Conservation (phyloP, 2,888 invertebrate genomes). For the Lasioglossum zephyrum region DNA sequence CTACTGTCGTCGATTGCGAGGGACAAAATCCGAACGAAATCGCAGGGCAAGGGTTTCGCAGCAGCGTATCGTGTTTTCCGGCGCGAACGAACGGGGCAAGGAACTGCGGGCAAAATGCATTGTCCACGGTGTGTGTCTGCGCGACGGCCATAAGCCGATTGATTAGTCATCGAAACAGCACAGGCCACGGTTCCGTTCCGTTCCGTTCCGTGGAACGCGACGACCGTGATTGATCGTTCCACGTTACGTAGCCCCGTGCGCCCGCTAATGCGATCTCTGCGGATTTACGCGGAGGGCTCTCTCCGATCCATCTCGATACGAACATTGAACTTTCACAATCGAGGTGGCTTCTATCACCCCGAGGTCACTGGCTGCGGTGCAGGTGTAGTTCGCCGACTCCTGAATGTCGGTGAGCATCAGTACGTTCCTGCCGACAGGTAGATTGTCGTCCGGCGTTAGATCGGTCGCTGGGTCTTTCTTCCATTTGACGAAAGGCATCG, state of each 20-base stretch:
- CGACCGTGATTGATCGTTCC: constrained; percentile 48
- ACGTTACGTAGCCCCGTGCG: constrained; percentile 42
- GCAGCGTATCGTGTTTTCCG: not conserved
- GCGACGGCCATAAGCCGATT: constrained; percentile 46
- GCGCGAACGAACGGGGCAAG: constrained; percentile 2
- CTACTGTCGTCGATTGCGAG: not conserved
- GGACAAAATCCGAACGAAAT: not conserved
- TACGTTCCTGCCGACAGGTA: constrained; percentile 94
- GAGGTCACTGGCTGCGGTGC: constrained; percentile 96
- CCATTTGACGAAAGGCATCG: constrained; percentile 99
- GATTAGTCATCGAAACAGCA: constrained; percentile 46
- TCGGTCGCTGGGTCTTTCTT: constrained; percentile 92
- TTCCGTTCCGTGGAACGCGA: constrained; percentile 18
- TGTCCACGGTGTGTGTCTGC: not conserved
- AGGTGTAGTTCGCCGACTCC: constrained; percentile 98
- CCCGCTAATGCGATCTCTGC: constrained; percentile 41
- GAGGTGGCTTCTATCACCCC: constrained; percentile 95
- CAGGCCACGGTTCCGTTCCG: constrained; percentile 20
- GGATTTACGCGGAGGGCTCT: constrained; percentile 32
- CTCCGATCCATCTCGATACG: constrained; percentile 82
- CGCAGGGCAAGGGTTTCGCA: not conserved
- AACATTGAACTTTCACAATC: constrained; percentile 98
- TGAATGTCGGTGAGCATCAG: constrained; percentile 94
- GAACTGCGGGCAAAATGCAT: constrained; percentile 1
- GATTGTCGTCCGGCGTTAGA: constrained; percentile 94